Conservation (phyloP, 2,888 invertebrate genomes). For the Abrostola triplasia region DNA sequence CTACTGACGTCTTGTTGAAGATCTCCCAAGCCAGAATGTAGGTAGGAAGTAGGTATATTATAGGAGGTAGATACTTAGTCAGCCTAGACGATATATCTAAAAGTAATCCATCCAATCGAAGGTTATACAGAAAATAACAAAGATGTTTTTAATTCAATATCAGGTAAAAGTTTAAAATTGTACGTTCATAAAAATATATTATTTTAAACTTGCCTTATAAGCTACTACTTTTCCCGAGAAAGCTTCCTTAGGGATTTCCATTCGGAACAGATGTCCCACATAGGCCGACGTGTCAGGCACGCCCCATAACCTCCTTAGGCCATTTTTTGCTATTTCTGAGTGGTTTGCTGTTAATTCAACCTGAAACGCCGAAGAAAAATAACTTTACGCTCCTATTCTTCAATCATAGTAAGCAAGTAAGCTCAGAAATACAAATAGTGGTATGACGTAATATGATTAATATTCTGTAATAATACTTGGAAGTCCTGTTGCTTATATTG, state of each 20-base stretch:
- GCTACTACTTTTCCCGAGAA: slow-evolving; percentile 90
- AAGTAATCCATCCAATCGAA: no score
- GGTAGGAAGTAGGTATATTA: neutral
- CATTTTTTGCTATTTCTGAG: slow-evolving; percentile 84
- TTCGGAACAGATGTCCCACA: slow-evolving; percentile 92
- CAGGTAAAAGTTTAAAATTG: no score
- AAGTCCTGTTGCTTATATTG: slow-evolving; percentile 40
- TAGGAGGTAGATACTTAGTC: no score
- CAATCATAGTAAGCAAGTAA: slow-evolving; percentile 14
- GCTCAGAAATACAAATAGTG: slow-evolving; percentile 25
- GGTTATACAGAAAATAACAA: no score
- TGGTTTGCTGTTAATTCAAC: slow-evolving; percentile 83
- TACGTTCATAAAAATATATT: no score
- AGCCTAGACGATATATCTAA: no score
- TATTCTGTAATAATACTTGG: slow-evolving; percentile 50
- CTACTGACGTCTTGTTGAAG: slow-evolving; percentile 25
- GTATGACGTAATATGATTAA: slow-evolving; percentile 49
- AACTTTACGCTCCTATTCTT: slow-evolving; percentile 44
- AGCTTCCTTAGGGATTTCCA: slow-evolving; percentile 91
- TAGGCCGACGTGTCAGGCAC: slow-evolving; percentile 91
- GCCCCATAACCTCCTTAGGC: slow-evolving; percentile 87
- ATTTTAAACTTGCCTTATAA: slow-evolving; percentile 89
- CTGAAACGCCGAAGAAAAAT: slow-evolving; percentile 64
- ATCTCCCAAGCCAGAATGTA: slow-evolving; percentile 11
- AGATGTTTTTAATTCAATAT: no score